Evolutionary conservation across 1,140 invertebrate genomes (phyloP).

Genomic region (Drosophila takahashii): DNA sequence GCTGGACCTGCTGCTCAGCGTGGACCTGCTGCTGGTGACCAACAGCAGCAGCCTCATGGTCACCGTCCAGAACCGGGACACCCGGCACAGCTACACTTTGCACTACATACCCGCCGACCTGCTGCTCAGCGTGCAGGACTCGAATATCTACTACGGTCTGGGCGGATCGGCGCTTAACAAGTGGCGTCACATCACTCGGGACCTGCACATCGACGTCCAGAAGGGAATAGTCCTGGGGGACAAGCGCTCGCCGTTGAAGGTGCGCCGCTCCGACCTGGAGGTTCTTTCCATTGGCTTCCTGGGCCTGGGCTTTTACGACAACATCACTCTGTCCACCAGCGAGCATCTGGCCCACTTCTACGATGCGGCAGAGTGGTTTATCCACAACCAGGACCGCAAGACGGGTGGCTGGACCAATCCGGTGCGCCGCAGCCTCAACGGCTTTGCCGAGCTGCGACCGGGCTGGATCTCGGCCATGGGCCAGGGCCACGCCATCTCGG

Average conservation of each 20-base stretch:
- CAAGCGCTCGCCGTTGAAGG: constrained; percentile 87
- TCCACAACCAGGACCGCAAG: constrained; percentile 92
- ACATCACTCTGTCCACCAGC: constrained; percentile 92
- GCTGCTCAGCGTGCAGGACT: constrained; percentile 90
- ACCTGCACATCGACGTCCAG: constrained; percentile 95
- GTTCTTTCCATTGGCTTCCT: constrained; percentile 78
- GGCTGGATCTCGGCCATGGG: constrained; percentile 99
- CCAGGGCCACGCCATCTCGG: constrained; percentile 97
- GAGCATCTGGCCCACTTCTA: constrained; percentile 96
- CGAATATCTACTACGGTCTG: constrained; percentile 95
- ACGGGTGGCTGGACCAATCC: constrained; percentile 96
- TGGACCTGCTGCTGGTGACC: constrained; percentile 89
- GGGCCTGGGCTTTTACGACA: constrained; percentile 92
- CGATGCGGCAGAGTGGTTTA: constrained; percentile 97
- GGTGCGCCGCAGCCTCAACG: constrained; percentile 91
- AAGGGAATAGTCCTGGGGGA: constrained; percentile 91
- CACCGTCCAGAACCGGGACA: constrained; percentile 91
- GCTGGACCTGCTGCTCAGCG: constrained; percentile 90
- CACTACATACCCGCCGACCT: constrained; percentile 93
- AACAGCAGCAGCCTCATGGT: constrained; percentile 94
- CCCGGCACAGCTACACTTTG: constrained; percentile 90
- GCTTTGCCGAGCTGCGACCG: constrained; percentile 91
- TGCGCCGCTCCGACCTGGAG: constrained; percentile 92
- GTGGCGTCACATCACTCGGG: constrained; percentile 94
- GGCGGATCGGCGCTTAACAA: constrained; percentile 87